phyloP scores from a whole-genome alignment of 1,140 invertebrate species.

The Adoxophyes honmai region DNA sequence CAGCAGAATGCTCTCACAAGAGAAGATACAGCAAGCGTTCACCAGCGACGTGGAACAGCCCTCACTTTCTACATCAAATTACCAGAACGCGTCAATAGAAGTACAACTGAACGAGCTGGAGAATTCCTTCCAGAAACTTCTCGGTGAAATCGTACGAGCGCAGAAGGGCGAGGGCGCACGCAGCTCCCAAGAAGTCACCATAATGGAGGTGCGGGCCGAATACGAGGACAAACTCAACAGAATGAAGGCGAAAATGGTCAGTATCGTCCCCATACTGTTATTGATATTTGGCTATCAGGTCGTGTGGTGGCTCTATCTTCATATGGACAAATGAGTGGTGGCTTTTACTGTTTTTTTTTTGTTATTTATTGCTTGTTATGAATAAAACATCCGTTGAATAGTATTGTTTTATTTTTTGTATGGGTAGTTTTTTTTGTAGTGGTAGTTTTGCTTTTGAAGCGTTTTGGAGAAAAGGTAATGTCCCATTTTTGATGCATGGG shows the following conservation, averaged over 20 bases:
- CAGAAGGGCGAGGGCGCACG: constrained; percentile 46
- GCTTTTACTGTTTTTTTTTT: constrained; percentile 24
- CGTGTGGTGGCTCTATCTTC: constrained; percentile 68
- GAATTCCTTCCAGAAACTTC: constrained; percentile 55
- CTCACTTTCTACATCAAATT: constrained; percentile 39
- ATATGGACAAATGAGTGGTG: constrained; percentile 57
- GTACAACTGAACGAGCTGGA: constrained; percentile 58
- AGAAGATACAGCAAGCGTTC: constrained; percentile 63
- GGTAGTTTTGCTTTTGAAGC: constrained; percentile 28
- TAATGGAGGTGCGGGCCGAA: constrained; percentile 78
- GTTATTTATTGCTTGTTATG: constrained; percentile 32
- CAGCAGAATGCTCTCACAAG: constrained; percentile 41
- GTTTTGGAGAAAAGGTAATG: constrained; percentile 25
- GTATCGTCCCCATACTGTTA: constrained; percentile 69
- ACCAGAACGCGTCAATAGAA: constrained; percentile 54
- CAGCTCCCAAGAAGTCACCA: constrained; percentile 41
- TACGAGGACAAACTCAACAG: constrained; percentile 82
- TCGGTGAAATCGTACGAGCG: constrained; percentile 50
- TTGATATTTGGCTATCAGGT: constrained; percentile 68
- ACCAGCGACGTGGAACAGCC: constrained; percentile 41
- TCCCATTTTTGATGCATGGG: constrained; percentile 18
- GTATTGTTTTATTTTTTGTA: constrained; percentile 53
- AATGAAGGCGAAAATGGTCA: constrained; percentile 84
- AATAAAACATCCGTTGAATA: constrained; percentile 64
- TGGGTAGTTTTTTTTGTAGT: constrained; percentile 31